phyloP scores from a whole-genome alignment of 35 echinoderm and acorn worm species.

The Apostichopus californicus region DNA sequence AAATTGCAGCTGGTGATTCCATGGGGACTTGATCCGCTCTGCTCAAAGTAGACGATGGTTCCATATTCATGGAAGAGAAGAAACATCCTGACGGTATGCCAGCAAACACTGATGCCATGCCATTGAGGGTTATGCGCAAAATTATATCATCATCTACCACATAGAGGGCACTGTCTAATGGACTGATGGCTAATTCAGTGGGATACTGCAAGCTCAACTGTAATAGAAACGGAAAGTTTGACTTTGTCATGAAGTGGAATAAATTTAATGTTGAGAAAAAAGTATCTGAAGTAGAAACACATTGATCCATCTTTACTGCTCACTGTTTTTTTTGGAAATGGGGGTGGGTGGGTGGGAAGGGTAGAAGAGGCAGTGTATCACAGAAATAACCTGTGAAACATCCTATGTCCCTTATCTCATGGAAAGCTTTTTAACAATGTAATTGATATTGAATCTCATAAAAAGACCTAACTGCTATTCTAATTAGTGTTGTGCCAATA shows the following conservation, averaged over 20 bases:
- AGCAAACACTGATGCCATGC: conserved; percentile 76
- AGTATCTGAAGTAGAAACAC: not conserved
- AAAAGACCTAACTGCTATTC: too few species aligned
- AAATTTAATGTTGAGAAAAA: not conserved
- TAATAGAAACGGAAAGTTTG: not conserved
- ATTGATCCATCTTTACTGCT: too few species aligned
- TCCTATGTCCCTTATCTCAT: too few species aligned
- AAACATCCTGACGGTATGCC: conserved; percentile 82
- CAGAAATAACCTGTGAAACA: too few species aligned
- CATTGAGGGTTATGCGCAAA: conserved; percentile 66
- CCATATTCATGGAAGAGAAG: conserved; percentile 20
- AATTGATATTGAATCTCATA: too few species aligned
- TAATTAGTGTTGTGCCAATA: too few species aligned
- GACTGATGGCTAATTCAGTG: conserved; percentile 89
- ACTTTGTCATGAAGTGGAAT: too few species aligned
- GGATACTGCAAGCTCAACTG: conserved; percentile 95
- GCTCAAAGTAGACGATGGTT: not conserved
- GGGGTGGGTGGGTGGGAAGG: too few species aligned
- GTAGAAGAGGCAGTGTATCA: too few species aligned
- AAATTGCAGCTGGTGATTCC: conserved; percentile 67
- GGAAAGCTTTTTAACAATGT: too few species aligned
- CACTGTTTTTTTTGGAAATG: too few species aligned
- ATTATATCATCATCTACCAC: conserved; percentile 84
- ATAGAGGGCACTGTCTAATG: conserved; percentile 82
- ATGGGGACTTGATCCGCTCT: conserved; percentile 67